Base-by-base conservation (phyloP, 2,113 vertebrate genomes). In the Ptyas mucosa region DNA sequence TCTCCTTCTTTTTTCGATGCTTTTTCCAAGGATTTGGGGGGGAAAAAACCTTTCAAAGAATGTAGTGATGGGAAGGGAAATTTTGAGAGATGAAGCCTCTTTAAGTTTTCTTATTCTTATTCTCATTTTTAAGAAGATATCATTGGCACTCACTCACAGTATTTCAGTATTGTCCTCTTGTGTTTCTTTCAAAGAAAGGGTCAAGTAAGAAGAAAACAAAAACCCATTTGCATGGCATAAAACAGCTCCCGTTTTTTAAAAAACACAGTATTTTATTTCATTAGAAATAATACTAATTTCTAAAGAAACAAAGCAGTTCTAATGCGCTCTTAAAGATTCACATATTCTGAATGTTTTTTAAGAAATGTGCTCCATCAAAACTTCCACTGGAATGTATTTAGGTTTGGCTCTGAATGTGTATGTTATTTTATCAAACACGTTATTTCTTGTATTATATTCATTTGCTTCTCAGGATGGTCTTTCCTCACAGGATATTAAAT, bases 401-500 rank as follows among this genome's bases (percentile, higher is more conserved):
- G 29, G 29, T 69, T 69, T 69, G 29, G 12, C 64, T 69, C 64
- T 69, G 64, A n/a, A 39, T 81, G 69, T 39, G 69, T 81, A 20
- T 81, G 69, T 20, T 6, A 15, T 81, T 81, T 34, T 81, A 39
- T 81, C 69, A 39, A 75, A 75, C n/a, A 81, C 15, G 2, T 81
- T 81, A 18, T 18, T 81, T n/a, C 69, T 81, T 81, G 69, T 8
- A 34, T 39, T 81, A 39, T 39, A 39, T 81, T 81, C 6, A 81
- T 81, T 81, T 39, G 69, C 15, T 81, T 81, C n/a, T 39, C 15
- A 20, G 34, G 15, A 39, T 39, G 20, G 89, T 92, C 94, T 95
- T 92, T 49, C 93, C 95, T 93, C 93, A 95, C 90, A 96, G 95
- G 95, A 95, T 95, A 96, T 96, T 96, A 96, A 95, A 94, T 95